Evolutionary conservation across 2,888 invertebrate genomes (phyloP), one percentile per base, ranked within the genome.

Genomic region (Cheiracanthium punctorium): DNA sequence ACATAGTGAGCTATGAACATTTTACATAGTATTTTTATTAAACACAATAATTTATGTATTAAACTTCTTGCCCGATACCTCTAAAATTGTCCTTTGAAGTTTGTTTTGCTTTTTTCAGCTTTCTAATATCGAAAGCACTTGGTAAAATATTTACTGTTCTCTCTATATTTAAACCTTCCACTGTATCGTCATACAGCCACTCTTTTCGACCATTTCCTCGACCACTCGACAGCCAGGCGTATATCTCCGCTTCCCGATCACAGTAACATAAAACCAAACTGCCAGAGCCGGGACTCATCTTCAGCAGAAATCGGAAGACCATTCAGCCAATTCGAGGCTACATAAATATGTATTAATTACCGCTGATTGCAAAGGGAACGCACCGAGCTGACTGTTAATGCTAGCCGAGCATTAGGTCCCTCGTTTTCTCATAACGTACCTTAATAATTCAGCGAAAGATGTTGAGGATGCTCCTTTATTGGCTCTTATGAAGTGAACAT

Each of bases 291-390:
- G 7, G 17, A 2, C 24, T 24, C 58, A 24, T 58, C 58, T 5
- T 17, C 17, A 20, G 58, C 24, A 58, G 58, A 24, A 58, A 58
- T 58, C 58, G 58, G 58, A 24, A 58, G 24, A 20, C 5, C 2
- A 30, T 32, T 4, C 20, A 17, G 52, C 52, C 30, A 29, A 30
- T 29, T 32, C 30, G 30, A 30, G 58, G 41, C 65, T 69, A 58
- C 82, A 82, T 82, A 82, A 82, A 82, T 82, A 82, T 75, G 58
- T 82, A 82, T 82, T 82, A 82, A 82, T 82, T 82, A 82, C 70
- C 75, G 58, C 75, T 82, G 75, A 82, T 75, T 75, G 71, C 82
- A 33, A n/a, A n/a, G 29, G 58, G 29, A 14, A 14, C 64, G 80
- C 71, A 32, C 43, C 12, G 28, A 24, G 32, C 32, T 28, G 80